Conservation (phyloP, 2,888 invertebrate genomes). For the Imbricaverruca yamaguchii region DNA sequence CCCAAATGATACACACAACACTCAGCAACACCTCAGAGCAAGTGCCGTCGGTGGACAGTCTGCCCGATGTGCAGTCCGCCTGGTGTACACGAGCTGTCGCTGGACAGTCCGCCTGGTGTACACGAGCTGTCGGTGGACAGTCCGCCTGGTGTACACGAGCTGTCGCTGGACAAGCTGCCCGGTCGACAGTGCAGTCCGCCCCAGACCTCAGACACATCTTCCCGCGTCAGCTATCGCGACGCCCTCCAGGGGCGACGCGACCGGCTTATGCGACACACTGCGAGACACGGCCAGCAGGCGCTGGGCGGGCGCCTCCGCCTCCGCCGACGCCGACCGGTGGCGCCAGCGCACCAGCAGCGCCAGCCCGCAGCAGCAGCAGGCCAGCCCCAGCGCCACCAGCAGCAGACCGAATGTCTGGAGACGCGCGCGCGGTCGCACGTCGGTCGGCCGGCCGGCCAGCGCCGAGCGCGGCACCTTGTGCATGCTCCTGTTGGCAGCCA, state of each 20-base stretch:
- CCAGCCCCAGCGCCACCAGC: not conserved
- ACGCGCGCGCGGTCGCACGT: not conserved
- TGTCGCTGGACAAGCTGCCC: no score
- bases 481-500: no score
- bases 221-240: not conserved
- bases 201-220: not conserved
- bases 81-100: no score
- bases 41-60: no score
- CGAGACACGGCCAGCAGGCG: not conserved
- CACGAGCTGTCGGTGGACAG: no score
- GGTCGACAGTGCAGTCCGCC: no score
- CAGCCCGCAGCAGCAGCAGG: not conserved
- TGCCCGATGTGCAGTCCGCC: no score
- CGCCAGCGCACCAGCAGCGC: not conserved
- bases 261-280: not conserved
- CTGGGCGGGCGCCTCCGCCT: not conserved
- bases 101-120: no score
- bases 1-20: no score
- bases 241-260: not conserved
- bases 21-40: no score
- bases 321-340: not conserved
- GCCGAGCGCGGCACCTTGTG: conserved; percentile 18
- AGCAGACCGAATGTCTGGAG: not conserved
- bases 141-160: no score
- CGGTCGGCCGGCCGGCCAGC: not conserved